Base-by-base conservation (phyloP, 2,113 vertebrate genomes). In the Glaucidium brasilianum region DNA sequence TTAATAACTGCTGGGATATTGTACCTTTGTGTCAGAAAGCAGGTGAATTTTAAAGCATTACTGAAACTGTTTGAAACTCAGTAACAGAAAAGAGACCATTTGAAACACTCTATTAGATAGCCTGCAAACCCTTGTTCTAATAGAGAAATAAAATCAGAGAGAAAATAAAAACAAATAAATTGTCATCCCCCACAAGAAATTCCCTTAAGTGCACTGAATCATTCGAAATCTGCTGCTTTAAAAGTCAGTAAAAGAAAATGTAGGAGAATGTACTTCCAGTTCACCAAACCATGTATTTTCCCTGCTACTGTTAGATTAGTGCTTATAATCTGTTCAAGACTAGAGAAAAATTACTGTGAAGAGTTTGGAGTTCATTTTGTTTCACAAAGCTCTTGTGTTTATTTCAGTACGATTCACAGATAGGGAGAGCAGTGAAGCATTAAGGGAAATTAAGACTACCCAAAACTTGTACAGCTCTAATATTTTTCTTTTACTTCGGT, bases 401-500 rank as follows among this genome's bases (percentile, higher is more conserved):
- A 64, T 84, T 93, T 90, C 47, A 59, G 68, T 59, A 12, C 62
- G 55, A 77, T 88, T 95, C 84, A 60, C 35, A 69, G 74, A 95
- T 41, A 93, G 32, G 43, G 53, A 89, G 49, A 96, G 71, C 8
- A 86, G 34, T 60, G 85, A 91, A 78, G 47, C 67, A 92, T 91
- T 58, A 78, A 79, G 37, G 67, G 79, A 96, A 97, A 88, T 94
- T 85, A 94, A 87, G 96, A 94, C 92, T 90, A 78, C 26, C 50
- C 73, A 88, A 75, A 91, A 66, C 55, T 43, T 85, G 60, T 78
- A 73, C 47, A 94, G 50, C 39, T 72, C 50, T 55, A 72, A 56
- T 68, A 77, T 78, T 96, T 97, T 96, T 95, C 88, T 96, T 96
- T 94, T 80, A 68, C 37, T 68, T 92, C 66, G 77, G 56, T 93